These are phyloP conservation scores for Halcyon chelicuti DNA, from an alignment of 2,797 vertebrate species.

Conservation along the genomic window DNA sequence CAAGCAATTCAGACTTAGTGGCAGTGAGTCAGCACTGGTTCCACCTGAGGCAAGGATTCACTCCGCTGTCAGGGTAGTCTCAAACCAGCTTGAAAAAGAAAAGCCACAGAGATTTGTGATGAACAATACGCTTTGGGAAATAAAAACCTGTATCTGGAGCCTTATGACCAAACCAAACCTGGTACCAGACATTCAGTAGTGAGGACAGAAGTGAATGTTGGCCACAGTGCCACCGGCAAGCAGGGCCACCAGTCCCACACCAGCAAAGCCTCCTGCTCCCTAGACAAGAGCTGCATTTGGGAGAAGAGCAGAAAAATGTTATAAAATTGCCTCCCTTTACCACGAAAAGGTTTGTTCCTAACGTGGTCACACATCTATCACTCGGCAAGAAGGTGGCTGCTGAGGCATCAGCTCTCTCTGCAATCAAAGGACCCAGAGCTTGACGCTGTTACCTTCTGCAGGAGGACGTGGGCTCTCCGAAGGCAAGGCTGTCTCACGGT, in stretches of 20 bases:
- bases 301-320: neutral
- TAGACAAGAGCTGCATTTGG: neutral
- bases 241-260: neutral
- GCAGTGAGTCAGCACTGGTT: neutral
- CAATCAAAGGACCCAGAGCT: neutral
- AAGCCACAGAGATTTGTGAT: neutral
- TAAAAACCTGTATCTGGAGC: neutral
- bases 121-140: neutral
- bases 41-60: neutral
- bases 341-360: neutral
- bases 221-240: no score
- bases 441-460: neutral
- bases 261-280: neutral
- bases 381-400: neutral
- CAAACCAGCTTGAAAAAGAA: neutral
- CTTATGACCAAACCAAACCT: neutral
- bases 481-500: neutral
- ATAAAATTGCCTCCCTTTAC: neutral
- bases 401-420: neutral
- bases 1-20: neutral
- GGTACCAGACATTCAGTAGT: neutral
- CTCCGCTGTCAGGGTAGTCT: neutral
- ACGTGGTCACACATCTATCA: fast-evolving
- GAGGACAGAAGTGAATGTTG: neutral
- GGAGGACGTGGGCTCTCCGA: neutral